A percentile compares a stretch with the other conserved stretches of the same genome.
Conservation (phyloP, 2,113 vertebrate genomes). For the Hiodon tergisus region DNA sequence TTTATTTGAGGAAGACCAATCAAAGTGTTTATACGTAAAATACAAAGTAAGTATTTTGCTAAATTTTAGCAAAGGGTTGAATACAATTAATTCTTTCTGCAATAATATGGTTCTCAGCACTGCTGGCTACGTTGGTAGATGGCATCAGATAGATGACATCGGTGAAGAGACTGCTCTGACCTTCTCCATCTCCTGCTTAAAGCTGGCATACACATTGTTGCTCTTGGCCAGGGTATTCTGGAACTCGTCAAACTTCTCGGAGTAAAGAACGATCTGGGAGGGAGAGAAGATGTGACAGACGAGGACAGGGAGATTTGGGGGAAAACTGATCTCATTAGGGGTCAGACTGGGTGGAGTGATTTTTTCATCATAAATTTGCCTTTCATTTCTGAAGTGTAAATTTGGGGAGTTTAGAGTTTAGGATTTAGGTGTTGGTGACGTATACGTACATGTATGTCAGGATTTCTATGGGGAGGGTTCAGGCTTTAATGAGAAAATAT, state of each 20-base stretch:
- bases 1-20: too few species aligned
- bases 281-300: constrained; percentile 6
- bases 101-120: neutral
- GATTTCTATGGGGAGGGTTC: neutral
- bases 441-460: too few species aligned
- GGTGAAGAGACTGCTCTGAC: constrained; percentile 55
- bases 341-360: neutral
- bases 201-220: constrained; percentile 86
- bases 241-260: constrained; percentile 94
- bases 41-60: too few species aligned
- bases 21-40: too few species aligned
- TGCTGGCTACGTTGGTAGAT: neutral
- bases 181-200: constrained; percentile 96
- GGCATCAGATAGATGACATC: neutral
- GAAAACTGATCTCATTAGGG: neutral
- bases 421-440: too few species aligned
- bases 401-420: too few species aligned
- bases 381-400: neutral
- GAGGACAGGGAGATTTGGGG: neutral
- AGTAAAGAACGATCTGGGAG: constrained; percentile 82
- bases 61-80: neutral
- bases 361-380: neutral
- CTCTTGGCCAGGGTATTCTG: constrained; percentile 89
- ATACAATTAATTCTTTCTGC: neutral
- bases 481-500: neutral